phyloP scores from a whole-genome alignment of 2,797 vertebrate genomes.

The Pseudomugil gertrudae region DNA sequence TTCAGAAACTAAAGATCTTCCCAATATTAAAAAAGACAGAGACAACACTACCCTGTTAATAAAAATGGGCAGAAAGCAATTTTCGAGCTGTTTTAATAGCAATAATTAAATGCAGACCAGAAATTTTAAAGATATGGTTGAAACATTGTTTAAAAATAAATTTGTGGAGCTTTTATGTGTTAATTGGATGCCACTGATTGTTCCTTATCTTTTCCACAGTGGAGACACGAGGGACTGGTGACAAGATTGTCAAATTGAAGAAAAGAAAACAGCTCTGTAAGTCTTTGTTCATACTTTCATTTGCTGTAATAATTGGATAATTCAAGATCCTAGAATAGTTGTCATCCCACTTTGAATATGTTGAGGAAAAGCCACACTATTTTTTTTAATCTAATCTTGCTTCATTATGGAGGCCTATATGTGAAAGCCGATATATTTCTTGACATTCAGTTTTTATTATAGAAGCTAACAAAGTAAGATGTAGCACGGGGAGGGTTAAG shows the following conservation, averaged over 20 bases:
- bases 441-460: background rate
- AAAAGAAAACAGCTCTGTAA: slow-evolving; percentile 80
- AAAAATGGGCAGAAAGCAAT: background rate
- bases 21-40: background rate
- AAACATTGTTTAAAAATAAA: no score
- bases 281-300: slow-evolving; percentile 33
- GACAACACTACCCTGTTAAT: background rate
- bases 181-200: slow-evolving; percentile 35
- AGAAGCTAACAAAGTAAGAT: slow-evolving; percentile 4
- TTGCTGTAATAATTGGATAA: background rate
- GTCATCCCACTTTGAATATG: background rate
- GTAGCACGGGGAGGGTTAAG: slow-evolving; percentile 1
- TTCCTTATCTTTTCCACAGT: slow-evolving; percentile 56
- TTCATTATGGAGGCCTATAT: background rate
- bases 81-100: background rate
- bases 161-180: background rate
- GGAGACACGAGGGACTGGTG: slow-evolving; percentile 27
- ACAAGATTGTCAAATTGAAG: slow-evolving; percentile 39
- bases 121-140: background rate
- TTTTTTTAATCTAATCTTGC: background rate
- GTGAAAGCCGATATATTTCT: slow-evolving; percentile 7
- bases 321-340: background rate
- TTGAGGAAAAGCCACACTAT: background rate
- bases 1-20: background rate
- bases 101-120: background rate